Evolutionary conservation across 2,888 invertebrate species (phyloP).

Genomic region (Ptychoptera albimana): DNA sequence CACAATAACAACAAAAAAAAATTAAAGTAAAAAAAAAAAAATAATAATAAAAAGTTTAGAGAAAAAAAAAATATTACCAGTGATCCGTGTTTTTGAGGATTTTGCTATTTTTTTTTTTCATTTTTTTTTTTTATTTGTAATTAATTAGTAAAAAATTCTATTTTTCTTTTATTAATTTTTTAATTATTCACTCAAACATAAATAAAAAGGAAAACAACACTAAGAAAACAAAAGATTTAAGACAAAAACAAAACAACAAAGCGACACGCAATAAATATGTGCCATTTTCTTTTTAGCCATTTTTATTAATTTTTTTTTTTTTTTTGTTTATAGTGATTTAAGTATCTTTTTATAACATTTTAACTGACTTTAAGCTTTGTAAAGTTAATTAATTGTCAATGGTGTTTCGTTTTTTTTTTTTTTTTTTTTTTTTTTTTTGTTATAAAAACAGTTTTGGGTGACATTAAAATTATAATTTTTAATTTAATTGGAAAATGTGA

Average conservation of each 20-base stretch:
- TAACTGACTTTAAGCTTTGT: too few species aligned
- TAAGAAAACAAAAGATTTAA: not conserved
- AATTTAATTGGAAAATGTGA: too few species aligned
- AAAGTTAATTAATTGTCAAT: too few species aligned
- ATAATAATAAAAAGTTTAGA: not conserved
- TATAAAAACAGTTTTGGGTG: too few species aligned
- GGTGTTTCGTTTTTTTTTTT: too few species aligned
- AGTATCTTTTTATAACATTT: not conserved
- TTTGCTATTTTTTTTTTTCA: not conserved
- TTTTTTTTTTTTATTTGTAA: slow-evolving; percentile 1
- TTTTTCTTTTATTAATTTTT: slow-evolving; percentile 8
- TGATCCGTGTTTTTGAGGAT: too few species aligned
- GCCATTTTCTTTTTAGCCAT: not conserved
- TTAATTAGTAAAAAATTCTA: slow-evolving; percentile 6
- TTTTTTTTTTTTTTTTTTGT: too few species aligned
- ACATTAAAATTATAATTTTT: too few species aligned
- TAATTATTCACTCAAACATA: slow-evolving; percentile 4
- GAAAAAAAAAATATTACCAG: too few species aligned
- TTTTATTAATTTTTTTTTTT: not conserved
- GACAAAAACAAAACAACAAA: too few species aligned
- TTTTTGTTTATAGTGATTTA: not conserved
- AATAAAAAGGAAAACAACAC: not conserved
- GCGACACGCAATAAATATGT: not conserved
- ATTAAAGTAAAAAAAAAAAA: slow-evolving; percentile 6
- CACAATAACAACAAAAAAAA: slow-evolving; percentile 2